Conservation (phyloP, 2,888 invertebrate genomes). For the Diloba caeruleocephala region DNA sequence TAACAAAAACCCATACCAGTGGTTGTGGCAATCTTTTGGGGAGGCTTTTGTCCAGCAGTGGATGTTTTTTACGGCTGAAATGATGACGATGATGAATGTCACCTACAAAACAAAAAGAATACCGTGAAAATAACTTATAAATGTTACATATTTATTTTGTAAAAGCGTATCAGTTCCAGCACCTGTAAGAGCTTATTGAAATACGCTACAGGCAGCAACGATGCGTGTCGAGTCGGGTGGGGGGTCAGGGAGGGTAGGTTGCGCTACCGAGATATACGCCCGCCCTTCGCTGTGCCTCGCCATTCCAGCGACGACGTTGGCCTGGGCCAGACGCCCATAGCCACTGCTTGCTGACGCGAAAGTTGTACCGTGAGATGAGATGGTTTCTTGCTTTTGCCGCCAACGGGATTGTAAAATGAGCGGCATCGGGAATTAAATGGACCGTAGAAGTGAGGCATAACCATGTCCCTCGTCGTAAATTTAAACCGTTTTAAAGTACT, state of each 20-base stretch:
- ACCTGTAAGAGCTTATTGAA: slow-evolving; percentile 44
- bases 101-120: slow-evolving; percentile 19
- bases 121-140: slow-evolving; percentile 26
- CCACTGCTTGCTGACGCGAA: slow-evolving; percentile 27
- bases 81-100: slow-evolving; percentile 13
- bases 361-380: slow-evolving; percentile 45
- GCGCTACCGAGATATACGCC: slow-evolving; percentile 55
- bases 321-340: slow-evolving; percentile 32
- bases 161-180: slow-evolving; percentile 38
- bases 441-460: no score
- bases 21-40: no score
- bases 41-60: no score
- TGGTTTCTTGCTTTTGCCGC: slow-evolving; percentile 18
- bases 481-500: slow-evolving; percentile 92
- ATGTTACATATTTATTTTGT: slow-evolving; percentile 31
- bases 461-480: slow-evolving; percentile 92
- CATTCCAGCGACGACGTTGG: slow-evolving; percentile 58
- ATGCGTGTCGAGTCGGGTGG: slow-evolving; percentile 31
- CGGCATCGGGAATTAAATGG: slow-evolving; percentile 4
- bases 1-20: no score
- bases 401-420: slow-evolving; percentile 22
- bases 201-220: slow-evolving; percentile 44
- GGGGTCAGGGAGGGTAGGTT: slow-evolving; percentile 75
- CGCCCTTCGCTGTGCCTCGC: slow-evolving; percentile 54
- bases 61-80: no score